Evolutionary conservation across 2,888 invertebrate genomes (phyloP).

Genomic region (Herminia tarsipennalis): DNA sequence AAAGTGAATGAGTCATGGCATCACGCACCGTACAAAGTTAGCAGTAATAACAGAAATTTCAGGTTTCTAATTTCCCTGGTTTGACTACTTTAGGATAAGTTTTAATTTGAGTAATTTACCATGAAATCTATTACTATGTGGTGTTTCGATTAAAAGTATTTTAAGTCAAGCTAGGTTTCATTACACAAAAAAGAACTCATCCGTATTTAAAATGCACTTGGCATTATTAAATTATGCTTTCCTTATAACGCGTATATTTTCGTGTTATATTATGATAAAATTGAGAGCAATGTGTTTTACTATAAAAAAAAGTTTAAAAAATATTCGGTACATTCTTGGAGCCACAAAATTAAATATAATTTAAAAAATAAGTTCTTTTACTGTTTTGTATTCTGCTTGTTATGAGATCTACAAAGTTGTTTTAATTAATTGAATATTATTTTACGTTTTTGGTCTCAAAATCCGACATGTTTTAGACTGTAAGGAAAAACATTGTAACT

Average conservation of each 20-base stretch:
- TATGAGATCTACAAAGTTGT: not conserved
- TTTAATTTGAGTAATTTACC: no score
- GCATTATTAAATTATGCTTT: no score
- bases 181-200: no score
- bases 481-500: no score
- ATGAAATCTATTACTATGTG: no score
- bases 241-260: not conserved
- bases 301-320: not conserved
- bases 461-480: no score
- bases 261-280: not conserved
- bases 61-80: not conserved
- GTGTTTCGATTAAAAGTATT: no score
- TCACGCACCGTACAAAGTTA: no score
- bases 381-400: not conserved
- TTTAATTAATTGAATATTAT: not conserved
- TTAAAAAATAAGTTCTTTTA: not conserved
- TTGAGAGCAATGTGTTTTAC: not conserved
- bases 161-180: no score
- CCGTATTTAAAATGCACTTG: conserved; percentile 9
- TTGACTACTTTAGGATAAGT: no score
- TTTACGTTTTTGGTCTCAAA: not conserved
- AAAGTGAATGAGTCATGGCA: no score
- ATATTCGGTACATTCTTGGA: not conserved
- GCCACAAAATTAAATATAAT: not conserved
- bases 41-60: no score